These are phyloP conservation scores for Pampusana beccarii DNA, from an alignment of 2,113 vertebrate species.

Conservation along the genomic window DNA sequence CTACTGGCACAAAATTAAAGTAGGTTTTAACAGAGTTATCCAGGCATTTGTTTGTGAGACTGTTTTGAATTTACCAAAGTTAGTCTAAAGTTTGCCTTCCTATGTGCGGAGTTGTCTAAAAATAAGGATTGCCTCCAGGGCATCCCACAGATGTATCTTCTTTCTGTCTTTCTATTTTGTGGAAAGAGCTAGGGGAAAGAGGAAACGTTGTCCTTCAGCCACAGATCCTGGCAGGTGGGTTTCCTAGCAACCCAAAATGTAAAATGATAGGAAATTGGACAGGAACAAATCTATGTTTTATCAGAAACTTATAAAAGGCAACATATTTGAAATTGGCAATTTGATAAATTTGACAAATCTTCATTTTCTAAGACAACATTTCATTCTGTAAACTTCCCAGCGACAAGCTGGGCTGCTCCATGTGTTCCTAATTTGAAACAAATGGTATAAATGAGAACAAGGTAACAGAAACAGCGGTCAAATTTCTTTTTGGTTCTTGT, in stretches of 20 bases:
- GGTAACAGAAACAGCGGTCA: rapidly evolving
- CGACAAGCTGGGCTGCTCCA: background rate
- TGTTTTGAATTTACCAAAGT: background rate
- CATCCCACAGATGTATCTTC: background rate
- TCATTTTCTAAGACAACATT: background rate
- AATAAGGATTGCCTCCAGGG: background rate
- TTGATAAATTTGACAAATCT: background rate
- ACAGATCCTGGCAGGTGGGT: background rate
- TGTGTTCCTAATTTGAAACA: background rate
- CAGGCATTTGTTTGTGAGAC: background rate
- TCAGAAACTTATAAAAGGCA: background rate
- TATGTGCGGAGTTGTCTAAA: background rate
- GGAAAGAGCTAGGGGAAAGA: background rate
- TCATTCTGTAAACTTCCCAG: background rate
- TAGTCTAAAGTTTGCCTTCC: background rate
- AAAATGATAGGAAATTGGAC: background rate
- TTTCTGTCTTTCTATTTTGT: background rate
- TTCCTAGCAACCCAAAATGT: constrained; percentile 27
- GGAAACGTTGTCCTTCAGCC: background rate
- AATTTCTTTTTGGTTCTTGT: background rate
- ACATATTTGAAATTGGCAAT: background rate
- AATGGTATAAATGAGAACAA: background rate
- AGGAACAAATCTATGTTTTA: background rate
- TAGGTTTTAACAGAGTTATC: background rate
- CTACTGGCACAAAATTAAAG: background rate